These are phyloP conservation scores for Sphyrna mokarran DNA, from an alignment of 2,113 vertebrate genomes.

Conservation along the genomic window DNA sequence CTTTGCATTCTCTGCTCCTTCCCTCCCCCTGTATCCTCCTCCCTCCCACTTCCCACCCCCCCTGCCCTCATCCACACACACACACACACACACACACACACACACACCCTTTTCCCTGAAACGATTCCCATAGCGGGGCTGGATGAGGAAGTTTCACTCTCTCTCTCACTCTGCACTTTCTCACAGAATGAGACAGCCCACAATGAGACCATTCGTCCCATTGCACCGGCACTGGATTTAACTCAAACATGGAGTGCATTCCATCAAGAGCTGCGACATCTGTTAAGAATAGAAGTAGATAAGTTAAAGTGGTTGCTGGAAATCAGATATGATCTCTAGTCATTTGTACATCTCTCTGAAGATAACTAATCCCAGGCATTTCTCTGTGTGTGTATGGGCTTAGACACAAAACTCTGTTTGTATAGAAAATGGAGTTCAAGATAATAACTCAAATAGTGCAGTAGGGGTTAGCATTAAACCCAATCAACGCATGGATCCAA, in stretches of 20 bases:
- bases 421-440: background rate
- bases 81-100: too few species aligned
- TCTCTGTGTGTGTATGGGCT: background rate
- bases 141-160: too few species aligned
- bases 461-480: background rate
- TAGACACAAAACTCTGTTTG: background rate
- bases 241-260: background rate
- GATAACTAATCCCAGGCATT: constrained; percentile 23
- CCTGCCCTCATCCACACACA: too few species aligned
- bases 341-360: background rate
- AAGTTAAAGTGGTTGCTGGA: background rate
- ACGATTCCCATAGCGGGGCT: too few species aligned
- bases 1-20: too few species aligned
- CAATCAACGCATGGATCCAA: background rate
- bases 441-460: background rate
- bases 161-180: background rate
- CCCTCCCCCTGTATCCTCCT: too few species aligned
- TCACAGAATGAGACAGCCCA: background rate
- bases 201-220: background rate
- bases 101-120: too few species aligned
- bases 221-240: background rate
- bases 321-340: background rate
- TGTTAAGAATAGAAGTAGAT: background rate
- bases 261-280: background rate
- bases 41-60: too few species aligned